Evolutionary conservation across 2,888 invertebrate species (phyloP).

Genomic region (Temnothorax rugatulus): DNA sequence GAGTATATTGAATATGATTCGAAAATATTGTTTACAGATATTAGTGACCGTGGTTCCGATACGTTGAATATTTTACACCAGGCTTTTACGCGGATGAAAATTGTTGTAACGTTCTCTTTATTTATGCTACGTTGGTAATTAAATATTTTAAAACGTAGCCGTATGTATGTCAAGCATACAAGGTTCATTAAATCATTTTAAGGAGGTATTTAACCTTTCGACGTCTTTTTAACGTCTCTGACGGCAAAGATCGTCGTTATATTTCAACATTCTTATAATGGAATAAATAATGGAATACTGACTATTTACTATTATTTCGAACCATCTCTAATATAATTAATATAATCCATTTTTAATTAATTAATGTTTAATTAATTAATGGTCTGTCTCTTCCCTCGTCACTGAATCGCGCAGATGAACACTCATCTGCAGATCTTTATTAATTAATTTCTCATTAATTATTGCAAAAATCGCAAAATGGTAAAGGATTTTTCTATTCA

Average conservation of each 20-base stretch:
- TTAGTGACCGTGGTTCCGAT: background rate
- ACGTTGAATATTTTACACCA: background rate
- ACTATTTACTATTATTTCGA: background rate
- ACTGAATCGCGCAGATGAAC: background rate
- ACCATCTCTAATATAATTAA: background rate
- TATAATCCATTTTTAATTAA: no score
- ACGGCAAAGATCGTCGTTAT: background rate
- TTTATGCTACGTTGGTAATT: background rate
- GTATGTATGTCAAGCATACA: background rate
- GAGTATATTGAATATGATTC: background rate
- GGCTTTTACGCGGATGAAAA: background rate
- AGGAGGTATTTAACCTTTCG: background rate
- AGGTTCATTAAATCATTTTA: background rate
- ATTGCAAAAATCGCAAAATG: background rate
- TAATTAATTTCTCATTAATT: background rate
- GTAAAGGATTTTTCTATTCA: background rate
- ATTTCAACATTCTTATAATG: background rate
- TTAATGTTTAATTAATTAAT: no score
- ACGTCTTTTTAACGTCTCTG: background rate
- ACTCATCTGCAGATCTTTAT: background rate
- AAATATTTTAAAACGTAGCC: background rate
- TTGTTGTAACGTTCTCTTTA: background rate
- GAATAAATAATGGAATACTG: background rate
- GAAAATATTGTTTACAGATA: slow-evolving; percentile 1
- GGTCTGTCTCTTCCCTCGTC: no score